phyloP scores from a whole-genome alignment of 2,888 invertebrate species.

The Coenonympha arcania region DNA sequence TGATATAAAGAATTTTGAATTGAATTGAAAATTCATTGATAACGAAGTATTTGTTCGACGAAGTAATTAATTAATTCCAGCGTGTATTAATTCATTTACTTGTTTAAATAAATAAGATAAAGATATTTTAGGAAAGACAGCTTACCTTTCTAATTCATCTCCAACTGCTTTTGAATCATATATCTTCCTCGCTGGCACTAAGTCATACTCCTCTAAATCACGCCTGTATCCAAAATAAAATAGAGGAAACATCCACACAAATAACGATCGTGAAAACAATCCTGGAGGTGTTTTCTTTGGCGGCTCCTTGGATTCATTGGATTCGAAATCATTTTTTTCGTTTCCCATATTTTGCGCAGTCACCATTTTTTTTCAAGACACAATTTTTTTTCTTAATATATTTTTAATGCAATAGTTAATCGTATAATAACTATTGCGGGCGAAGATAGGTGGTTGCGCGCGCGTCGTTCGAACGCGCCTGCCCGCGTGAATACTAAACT shows the following conservation, averaged over 20 bases:
- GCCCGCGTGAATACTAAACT: slow-evolving; percentile 14
- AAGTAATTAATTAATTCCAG: too few relatives aligned
- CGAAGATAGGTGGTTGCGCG: slow-evolving; percentile 9
- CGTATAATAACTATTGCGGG: background rate
- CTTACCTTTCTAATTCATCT: slow-evolving; percentile 77
- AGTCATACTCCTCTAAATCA: slow-evolving; percentile 81
- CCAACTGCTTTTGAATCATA: slow-evolving; percentile 82
- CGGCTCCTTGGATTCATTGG: slow-evolving; percentile 26
- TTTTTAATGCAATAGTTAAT: slow-evolving; percentile 6
- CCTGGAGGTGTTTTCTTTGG: slow-evolving; percentile 46
- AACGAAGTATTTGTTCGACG: too few relatives aligned
- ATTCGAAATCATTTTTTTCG: slow-evolving; percentile 29
- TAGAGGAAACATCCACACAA: slow-evolving; percentile 83
- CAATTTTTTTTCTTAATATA: background rate
- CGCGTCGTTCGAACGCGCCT: slow-evolving; percentile 20
- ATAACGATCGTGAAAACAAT: slow-evolving; percentile 76
- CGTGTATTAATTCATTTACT: too few relatives aligned
- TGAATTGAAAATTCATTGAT: too few relatives aligned
- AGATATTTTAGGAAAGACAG: too few relatives aligned
- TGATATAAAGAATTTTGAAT: too few relatives aligned
- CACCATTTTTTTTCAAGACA: slow-evolving; percentile 19
- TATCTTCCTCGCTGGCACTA: slow-evolving; percentile 79
- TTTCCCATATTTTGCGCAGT: slow-evolving; percentile 17
- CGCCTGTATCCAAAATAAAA: slow-evolving; percentile 83
- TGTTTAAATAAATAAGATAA: too few relatives aligned